phyloP scores from a whole-genome alignment of 2,797 vertebrate species.

The Mus spretus region DNA sequence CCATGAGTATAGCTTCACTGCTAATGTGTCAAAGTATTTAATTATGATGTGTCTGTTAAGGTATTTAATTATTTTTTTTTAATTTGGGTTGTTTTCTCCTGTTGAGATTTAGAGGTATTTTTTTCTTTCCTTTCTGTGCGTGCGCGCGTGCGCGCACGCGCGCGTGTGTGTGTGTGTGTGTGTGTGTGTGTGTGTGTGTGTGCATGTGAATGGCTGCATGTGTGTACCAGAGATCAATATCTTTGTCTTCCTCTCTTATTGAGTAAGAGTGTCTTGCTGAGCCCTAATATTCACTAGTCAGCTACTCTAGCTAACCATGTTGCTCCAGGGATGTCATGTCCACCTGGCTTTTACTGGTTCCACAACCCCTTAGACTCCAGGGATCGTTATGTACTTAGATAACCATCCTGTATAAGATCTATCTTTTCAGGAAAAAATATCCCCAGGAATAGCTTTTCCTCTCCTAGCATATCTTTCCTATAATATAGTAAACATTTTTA shows the following conservation, averaged over 20 bases:
- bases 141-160: too few relatives aligned
- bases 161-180: not conserved
- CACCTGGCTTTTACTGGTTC: not conserved
- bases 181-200: too few relatives aligned
- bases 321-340: not conserved
- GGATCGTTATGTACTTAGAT: not conserved
- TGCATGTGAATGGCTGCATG: not conserved
- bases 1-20: too few relatives aligned
- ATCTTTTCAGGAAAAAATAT: not conserved
- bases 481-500: not conserved
- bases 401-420: not conserved
- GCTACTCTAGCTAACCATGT: not conserved
- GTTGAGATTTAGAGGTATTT: too few relatives aligned
- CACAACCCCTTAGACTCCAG: not conserved
- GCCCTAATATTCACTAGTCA: not conserved
- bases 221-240: not conserved
- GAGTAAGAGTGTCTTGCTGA: not conserved
- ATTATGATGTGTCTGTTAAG: too few relatives aligned
- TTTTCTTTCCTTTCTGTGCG: too few relatives aligned
- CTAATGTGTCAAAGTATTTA: too few relatives aligned
- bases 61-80: too few relatives aligned
- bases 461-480: not conserved
- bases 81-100: too few relatives aligned
- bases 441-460: not conserved
- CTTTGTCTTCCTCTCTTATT: not conserved